phyloP scores from a whole-genome alignment of 2,888 invertebrate species.

The Horisme vitalbata region DNA sequence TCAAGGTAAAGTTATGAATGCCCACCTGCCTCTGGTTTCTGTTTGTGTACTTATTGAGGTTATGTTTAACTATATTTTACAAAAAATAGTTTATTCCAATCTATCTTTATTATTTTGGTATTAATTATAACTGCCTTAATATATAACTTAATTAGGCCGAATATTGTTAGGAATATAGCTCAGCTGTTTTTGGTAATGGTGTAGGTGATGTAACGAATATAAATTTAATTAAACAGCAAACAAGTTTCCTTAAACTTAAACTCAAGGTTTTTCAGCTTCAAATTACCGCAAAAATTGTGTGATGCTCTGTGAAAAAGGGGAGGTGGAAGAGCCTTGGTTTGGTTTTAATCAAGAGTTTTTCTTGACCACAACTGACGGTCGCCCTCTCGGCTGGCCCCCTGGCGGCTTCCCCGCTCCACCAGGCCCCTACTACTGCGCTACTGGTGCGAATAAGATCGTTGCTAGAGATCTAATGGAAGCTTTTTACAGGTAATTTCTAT shows the following conservation, averaged over 20 bases:
- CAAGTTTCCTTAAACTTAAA: neutral
- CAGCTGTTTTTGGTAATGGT: no score
- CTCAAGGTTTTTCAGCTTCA: conserved; percentile 43
- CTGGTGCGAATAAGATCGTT: conserved; percentile 89
- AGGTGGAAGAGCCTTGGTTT: conserved; percentile 87
- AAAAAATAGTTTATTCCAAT: no score
- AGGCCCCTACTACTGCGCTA: conserved; percentile 93
- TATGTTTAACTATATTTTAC: no score
- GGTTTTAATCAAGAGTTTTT: conserved; percentile 87
- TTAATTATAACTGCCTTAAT: no score
- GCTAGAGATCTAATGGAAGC: conserved; percentile 93
- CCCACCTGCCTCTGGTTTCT: no score
- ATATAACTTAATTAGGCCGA: no score
- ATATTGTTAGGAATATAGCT: no score
- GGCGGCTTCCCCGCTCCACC: conserved; percentile 87
- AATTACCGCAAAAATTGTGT: conserved; percentile 69
- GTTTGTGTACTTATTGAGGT: no score
- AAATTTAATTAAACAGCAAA: no score
- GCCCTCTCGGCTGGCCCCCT: conserved; percentile 89
- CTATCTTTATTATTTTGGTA: no score
- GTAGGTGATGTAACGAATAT: no score
- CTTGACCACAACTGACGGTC: conserved; percentile 67
- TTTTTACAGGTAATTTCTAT: conserved; percentile 77
- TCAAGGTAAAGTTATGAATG: neutral
- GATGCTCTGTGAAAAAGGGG: conserved; percentile 79